phyloP scores from a whole-genome alignment of 2,888 invertebrate species.

The Pristionchus fissidentatus region DNA sequence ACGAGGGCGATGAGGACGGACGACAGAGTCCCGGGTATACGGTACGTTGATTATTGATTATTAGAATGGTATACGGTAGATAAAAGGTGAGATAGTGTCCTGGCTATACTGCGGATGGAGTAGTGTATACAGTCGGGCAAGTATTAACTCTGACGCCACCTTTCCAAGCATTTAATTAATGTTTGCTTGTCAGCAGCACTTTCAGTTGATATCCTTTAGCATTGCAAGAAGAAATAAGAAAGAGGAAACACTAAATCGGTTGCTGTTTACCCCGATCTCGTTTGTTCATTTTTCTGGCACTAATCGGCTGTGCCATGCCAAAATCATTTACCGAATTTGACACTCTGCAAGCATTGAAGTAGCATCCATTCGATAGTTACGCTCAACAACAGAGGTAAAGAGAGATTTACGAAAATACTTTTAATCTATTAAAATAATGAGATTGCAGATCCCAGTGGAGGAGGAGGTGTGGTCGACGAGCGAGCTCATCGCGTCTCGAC shows the following conservation, averaged over 20 bases:
- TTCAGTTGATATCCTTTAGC: too few relatives aligned
- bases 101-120: too few relatives aligned
- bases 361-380: neutral
- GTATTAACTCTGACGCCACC: neutral
- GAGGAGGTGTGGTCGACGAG: conserved; percentile 15
- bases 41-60: neutral
- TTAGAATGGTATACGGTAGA: neutral
- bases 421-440: neutral
- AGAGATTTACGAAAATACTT: neutral
- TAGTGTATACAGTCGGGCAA: too few relatives aligned
- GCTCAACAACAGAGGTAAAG: neutral
- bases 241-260: too few relatives aligned
- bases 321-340: too few relatives aligned
- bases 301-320: too few relatives aligned
- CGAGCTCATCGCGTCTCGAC: conserved; percentile 23
- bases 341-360: neutral
- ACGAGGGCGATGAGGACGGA: conserved; percentile 51
- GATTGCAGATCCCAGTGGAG: conserved; percentile 14
- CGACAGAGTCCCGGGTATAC: conserved; percentile 40
- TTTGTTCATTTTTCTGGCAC: too few relatives aligned
- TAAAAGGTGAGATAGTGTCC: neutral
- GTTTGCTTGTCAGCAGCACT: too few relatives aligned
- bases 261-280: too few relatives aligned
- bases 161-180: too few relatives aligned
- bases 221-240: too few relatives aligned